Base-by-base conservation (phyloP, 2,797 vertebrate species). In the Oryzias sinensis region DNA sequence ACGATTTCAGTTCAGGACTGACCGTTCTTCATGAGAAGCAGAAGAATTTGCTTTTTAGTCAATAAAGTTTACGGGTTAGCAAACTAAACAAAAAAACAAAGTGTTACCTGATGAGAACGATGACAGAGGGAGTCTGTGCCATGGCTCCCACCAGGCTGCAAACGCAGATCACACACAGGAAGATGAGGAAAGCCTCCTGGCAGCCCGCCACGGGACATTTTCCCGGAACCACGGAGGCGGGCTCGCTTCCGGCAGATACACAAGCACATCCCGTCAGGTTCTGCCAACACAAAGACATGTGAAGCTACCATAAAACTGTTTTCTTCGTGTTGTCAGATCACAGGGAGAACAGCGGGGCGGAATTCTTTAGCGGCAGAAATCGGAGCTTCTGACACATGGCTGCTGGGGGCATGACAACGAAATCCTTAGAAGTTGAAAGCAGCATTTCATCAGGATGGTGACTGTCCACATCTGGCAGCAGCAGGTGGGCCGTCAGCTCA, bases 111-210 rank as follows among this genome's bases (percentile, higher is more conserved):
- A 99, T 98, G 15, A 98, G 92, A 68, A 99, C 97, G 88, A 99
- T 99, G 76, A 99, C 96, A 0, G 97, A 98, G 0, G 97, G 97
- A 0, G 97, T 99, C 91, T 99, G 97, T 0, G 96, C 97, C 97
- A 99, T 99, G 69, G 97, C 96, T 57, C 97, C 97, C 0, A 99
- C 94, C 93, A 99, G 92, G 88, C 97, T 98, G 92, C 96, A 98
- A 74, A 92, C 91, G 16, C 97, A 99, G 92, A 99, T 97, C 82
- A 99, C 94, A 7, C 94, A 97, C 52, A 99, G 93, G 90, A 99
- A 99, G 88, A 93, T 95, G 85, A 98, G 92, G 85, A 99, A 99
- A 77, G 93, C 89, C 87, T 97, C 93, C 82, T 93, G 94, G 24
- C 97, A 99, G 70, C 97, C 97, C 0, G 95, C 91, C 29, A 88